A percentile compares a stretch with the other conserved stretches of the same genome.
Conservation (phyloP, 2,888 invertebrate species). For the Xanthia togata region DNA sequence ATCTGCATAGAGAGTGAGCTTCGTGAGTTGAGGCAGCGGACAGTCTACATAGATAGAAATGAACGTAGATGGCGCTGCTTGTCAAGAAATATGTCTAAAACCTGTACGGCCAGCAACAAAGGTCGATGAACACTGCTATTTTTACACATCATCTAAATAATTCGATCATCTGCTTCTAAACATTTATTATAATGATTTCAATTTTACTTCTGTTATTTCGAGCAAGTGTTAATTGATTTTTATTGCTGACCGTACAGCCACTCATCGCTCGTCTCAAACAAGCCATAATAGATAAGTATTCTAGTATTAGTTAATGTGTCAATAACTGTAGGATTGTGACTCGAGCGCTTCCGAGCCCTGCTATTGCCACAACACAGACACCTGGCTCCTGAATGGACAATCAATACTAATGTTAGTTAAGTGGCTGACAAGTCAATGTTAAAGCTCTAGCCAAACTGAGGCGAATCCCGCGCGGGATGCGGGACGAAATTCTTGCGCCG, state of each 20-base stretch:
- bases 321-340: neutral
- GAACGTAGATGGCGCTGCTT: neutral
- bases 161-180: neutral
- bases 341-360: neutral
- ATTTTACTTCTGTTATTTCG: neutral
- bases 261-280: neutral
- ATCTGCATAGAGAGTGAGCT: neutral
- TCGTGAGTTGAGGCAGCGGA: too few relatives aligned
- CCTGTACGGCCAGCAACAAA: neutral
- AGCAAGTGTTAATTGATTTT: neutral
- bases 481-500: too few relatives aligned
- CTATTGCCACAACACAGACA: too few relatives aligned
- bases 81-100: neutral
- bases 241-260: neutral
- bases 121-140: neutral
- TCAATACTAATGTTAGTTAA: too few relatives aligned
- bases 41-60: too few relatives aligned
- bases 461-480: too few relatives aligned
- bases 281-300: slow-evolving; percentile 20
- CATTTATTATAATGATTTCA: neutral
- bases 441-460: too few relatives aligned
- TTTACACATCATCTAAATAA: neutral
- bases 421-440: too few relatives aligned
- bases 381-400: too few relatives aligned
- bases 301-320: neutral